A percentile compares a stretch with the other conserved stretches of the same genome.
phyloP scores from a whole-genome alignment of 2,113 vertebrate genomes.

The Hemichromis elongatus region DNA sequence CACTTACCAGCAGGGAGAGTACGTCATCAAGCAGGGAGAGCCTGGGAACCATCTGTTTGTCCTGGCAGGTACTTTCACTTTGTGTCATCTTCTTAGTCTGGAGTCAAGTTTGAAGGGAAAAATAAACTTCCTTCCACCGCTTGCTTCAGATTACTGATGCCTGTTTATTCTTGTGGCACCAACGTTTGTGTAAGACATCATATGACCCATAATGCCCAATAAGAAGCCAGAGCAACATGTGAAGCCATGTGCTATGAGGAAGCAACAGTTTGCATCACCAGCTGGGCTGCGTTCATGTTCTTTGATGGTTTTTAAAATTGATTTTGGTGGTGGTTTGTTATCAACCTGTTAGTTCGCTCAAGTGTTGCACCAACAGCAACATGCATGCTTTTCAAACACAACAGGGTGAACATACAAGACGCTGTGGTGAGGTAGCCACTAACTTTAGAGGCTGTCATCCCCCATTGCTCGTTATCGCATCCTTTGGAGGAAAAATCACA shows the following conservation, averaged over 20 bases:
- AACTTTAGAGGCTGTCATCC: neutral
- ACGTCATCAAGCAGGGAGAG: constrained; percentile 85
- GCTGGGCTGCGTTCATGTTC: neutral
- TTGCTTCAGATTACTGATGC: neutral
- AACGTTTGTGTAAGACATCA: accelerated
- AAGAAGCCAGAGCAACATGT: accelerated
- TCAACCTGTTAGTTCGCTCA: neutral
- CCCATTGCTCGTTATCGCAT: neutral
- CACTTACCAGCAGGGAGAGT: constrained; percentile 83
- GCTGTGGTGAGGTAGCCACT: neutral
- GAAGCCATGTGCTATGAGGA: neutral
- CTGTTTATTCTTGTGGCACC: neutral
- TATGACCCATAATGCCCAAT: neutral
- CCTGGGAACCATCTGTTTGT: constrained; percentile 88
- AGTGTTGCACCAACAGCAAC: neutral
- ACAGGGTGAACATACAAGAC: neutral
- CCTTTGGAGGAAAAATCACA: neutral
- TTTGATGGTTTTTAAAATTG: neutral
- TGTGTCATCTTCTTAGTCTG: neutral
- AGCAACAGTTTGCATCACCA: neutral
- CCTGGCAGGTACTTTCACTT: constrained; percentile 76
- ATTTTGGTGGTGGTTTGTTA: accelerated
- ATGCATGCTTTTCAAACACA: neutral
- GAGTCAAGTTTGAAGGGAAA: neutral
- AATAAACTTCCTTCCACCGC: neutral